phyloP scores from a whole-genome alignment of 2,888 invertebrate genomes.

The Morpho achilles region DNA sequence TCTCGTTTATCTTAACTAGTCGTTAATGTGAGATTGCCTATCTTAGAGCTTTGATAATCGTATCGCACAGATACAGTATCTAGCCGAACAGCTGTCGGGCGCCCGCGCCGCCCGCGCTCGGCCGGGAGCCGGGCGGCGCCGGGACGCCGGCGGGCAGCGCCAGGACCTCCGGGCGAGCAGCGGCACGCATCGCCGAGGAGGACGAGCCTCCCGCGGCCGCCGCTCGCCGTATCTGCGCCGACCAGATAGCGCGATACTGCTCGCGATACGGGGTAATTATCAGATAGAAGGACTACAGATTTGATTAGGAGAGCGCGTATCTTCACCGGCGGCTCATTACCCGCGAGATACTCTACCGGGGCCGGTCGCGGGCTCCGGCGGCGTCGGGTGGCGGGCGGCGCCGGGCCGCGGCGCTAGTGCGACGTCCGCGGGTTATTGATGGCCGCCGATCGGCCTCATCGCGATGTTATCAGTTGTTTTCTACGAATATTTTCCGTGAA shows the following conservation, averaged over 20 bases:
- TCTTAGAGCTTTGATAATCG: constrained; percentile 69
- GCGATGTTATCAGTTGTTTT: constrained; percentile 72
- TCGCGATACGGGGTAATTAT: constrained; percentile 70
- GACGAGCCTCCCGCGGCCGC: constrained; percentile 27
- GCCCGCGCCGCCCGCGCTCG: constrained; percentile 7
- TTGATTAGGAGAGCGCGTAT: constrained; percentile 67
- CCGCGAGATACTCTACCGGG: constrained; percentile 33
- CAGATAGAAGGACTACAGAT: constrained; percentile 68
- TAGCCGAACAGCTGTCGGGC: constrained; percentile 46
- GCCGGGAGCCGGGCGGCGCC: constrained; percentile 26
- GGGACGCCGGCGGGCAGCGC: too few relatives aligned
- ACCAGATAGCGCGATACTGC: constrained; percentile 62
- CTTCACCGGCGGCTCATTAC: constrained; percentile 48
- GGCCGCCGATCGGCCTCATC: constrained; percentile 65
- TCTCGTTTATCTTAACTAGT: constrained; percentile 76
- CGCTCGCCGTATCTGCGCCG: constrained; percentile 44
- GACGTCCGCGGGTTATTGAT: constrained; percentile 62
- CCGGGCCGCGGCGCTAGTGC: constrained; percentile 24
- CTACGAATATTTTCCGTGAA: constrained; percentile 68
- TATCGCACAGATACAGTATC: constrained; percentile 69
- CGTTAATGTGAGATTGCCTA: constrained; percentile 70
- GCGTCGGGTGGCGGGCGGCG: too few relatives aligned
- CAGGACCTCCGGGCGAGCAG: too few relatives aligned
- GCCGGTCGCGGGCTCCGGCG: background rate
- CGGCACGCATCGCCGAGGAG: constrained; percentile 47